Conservation (phyloP, 2,888 invertebrate genomes). For the Archaeoteleia sp. region DNA sequence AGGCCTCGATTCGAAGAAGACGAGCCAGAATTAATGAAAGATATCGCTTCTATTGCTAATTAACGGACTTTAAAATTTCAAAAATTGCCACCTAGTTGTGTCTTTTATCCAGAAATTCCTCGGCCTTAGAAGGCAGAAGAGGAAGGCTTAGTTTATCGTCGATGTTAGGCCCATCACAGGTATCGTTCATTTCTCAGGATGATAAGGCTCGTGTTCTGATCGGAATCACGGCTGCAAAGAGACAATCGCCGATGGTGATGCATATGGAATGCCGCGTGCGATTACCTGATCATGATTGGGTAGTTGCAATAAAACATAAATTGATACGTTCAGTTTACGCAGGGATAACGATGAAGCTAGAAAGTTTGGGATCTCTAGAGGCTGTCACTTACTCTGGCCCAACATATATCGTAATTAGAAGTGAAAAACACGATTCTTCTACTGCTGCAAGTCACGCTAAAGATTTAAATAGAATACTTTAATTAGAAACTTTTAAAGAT, state of each 20-base stretch:
- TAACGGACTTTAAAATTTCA: constrained; percentile 55
- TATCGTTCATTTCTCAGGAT: constrained; percentile 57
- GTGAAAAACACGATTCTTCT: too few relatives aligned
- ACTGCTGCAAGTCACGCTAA: too few relatives aligned
- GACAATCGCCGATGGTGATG: constrained; percentile 64
- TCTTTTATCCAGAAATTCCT: constrained; percentile 51
- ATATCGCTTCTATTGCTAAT: constrained; percentile 62
- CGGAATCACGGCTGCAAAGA: constrained; percentile 62
- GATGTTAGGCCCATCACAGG: constrained; percentile 40
- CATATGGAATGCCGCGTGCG: constrained; percentile 57
- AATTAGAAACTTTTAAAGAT: too few relatives aligned
- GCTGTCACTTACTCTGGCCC: too few relatives aligned
- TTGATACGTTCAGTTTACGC: constrained; percentile 65
- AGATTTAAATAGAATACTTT: too few relatives aligned
- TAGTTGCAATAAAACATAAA: constrained; percentile 60
- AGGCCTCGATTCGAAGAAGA: constrained; percentile 60
- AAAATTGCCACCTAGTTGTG: constrained; percentile 56
- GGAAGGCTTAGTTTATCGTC: too few relatives aligned
- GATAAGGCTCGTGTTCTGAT: constrained; percentile 63
- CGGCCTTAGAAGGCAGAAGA: constrained; percentile 57
- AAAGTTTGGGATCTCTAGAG: too few relatives aligned
- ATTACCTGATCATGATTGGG: constrained; percentile 65
- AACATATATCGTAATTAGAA: too few relatives aligned
- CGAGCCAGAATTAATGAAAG: constrained; percentile 61
- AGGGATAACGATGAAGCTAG: too few relatives aligned